Evolutionary conservation across 2,888 invertebrate species (phyloP), one percentile per base, ranked within the genome.

Genomic region (Drosophila anomalata): DNA sequence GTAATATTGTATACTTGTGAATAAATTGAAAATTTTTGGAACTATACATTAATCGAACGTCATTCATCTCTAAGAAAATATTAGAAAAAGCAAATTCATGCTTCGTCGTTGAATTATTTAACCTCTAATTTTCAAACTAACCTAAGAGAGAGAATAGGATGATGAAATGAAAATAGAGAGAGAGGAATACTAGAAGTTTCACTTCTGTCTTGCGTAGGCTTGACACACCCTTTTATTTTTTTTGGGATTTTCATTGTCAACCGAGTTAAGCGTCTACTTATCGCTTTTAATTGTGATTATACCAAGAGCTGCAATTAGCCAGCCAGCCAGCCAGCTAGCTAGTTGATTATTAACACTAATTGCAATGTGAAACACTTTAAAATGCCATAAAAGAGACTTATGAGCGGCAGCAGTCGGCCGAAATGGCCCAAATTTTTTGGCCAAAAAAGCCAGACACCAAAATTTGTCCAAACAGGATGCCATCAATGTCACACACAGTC

Each of bases 391-490:
- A 77, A 70, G 41, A 26, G 73, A 42, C 55, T 42, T 51, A 47
- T 52, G 73, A 46, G 68, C 39, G 14, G 48, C 72, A 14, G 14
- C 55, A 29, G 12, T 26, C 52, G 12, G 48, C 33, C 33, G 11
- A 9, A 9, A 31, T 63, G 63, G 20, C 36, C 66, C 67, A 63
- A 52, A 63, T 33, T 36, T 63, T 63, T 66, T 66, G 63, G 63
- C 9, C 29, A 29, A 9, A 29, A 17, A 1, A 17, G 17, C 17
- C 29, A 9, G 20, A 11, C 53, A 39, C 67, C 22, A 24, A 67
- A 66, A 67, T 65, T 42, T 66, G 29, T 17, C 24, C 36, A 24
- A 36, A 61, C 82, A 81, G 82, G 82, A 78, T 81, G 82, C 75
- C 46, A 58, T 78, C 79, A 78, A 80, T 80, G 75, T 31, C 78